These are phyloP conservation scores for Agrilus planipennis DNA, from an alignment of 1,140 invertebrate species.

Conservation along the genomic window DNA sequence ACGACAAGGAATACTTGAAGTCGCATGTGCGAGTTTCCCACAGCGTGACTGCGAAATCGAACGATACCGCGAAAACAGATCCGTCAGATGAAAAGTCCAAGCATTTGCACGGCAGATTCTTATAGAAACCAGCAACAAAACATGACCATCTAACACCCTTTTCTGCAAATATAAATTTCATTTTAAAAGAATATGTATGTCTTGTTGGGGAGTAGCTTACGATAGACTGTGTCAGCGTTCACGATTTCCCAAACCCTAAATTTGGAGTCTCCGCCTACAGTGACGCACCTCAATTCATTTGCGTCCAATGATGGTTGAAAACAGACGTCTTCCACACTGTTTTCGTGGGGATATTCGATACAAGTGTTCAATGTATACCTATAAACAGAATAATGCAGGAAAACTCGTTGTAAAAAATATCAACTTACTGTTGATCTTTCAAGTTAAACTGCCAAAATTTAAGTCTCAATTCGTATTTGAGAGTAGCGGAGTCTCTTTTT, in stretches of 20 bases:
- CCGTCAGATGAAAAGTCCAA: slow-evolving; percentile 62
- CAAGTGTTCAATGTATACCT: slow-evolving; percentile 63
- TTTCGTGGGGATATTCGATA: slow-evolving; percentile 59
- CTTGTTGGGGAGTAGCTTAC: slow-evolving; percentile 25
- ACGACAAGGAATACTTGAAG: slow-evolving; percentile 39
- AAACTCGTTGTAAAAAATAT: slow-evolving; percentile 8
- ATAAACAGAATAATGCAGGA: slow-evolving; percentile 4
- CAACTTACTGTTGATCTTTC: slow-evolving; percentile 47
- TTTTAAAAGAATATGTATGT: slow-evolving; percentile 6
- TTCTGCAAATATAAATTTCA: slow-evolving; percentile 28
- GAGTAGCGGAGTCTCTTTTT: slow-evolving; percentile 44
- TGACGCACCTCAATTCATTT: slow-evolving; percentile 43
- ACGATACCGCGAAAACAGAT: slow-evolving; percentile 60
- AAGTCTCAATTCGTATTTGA: slow-evolving; percentile 51
- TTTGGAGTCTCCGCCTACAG: slow-evolving; percentile 52
- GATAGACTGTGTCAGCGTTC: slow-evolving; percentile 41
- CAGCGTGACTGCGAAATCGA: slow-evolving; percentile 54
- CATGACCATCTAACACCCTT: slow-evolving; percentile 51
- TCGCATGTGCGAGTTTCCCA: slow-evolving; percentile 48
- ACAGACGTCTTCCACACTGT: slow-evolving; percentile 43
- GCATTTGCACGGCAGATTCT: slow-evolving; percentile 41
- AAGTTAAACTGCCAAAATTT: slow-evolving; percentile 69
- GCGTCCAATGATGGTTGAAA: slow-evolving; percentile 49
- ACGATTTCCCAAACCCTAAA: slow-evolving; percentile 62
- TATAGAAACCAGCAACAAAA: slow-evolving; percentile 50